phyloP scores from a whole-genome alignment of 2,113 vertebrate species.

The Spilogale gracilis region DNA sequence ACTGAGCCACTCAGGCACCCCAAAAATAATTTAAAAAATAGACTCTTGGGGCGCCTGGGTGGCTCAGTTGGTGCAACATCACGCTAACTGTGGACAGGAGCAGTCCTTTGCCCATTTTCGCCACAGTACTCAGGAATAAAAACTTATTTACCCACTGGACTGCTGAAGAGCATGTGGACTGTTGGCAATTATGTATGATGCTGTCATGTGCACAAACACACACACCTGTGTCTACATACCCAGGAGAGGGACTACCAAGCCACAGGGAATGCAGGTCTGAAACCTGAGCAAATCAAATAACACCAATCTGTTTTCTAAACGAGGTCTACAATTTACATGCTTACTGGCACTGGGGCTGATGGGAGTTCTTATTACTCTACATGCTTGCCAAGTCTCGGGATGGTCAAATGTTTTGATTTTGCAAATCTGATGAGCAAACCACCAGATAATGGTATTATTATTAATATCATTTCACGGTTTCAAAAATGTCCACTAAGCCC shows the following conservation, averaged over 20 bases:
- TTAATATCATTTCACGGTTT: not conserved
- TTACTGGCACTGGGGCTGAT: not conserved
- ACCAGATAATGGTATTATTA: no score
- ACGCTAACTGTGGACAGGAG: not conserved
- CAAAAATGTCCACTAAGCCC: not conserved
- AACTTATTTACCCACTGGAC: not conserved
- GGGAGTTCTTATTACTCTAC: not conserved
- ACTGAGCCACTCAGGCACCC: no score
- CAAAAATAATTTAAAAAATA: no score
- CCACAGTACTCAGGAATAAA: not conserved
- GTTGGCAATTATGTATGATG: no score
- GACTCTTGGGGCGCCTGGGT: no score
- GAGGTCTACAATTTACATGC: not conserved
- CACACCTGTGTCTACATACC: not conserved
- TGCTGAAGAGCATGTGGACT: not conserved
- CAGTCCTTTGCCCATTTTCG: no score
- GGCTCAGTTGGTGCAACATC: no score
- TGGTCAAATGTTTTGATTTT: not conserved
- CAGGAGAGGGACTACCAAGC: not conserved
- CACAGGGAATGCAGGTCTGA: not conserved
- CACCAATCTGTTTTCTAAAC: not conserved
- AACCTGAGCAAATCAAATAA: no score
- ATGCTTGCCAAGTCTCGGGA: not conserved
- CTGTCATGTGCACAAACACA: not conserved
- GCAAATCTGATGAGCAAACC: not conserved